Base-by-base conservation (phyloP, 2,888 invertebrate genomes). In the Cybosia mesomella region DNA sequence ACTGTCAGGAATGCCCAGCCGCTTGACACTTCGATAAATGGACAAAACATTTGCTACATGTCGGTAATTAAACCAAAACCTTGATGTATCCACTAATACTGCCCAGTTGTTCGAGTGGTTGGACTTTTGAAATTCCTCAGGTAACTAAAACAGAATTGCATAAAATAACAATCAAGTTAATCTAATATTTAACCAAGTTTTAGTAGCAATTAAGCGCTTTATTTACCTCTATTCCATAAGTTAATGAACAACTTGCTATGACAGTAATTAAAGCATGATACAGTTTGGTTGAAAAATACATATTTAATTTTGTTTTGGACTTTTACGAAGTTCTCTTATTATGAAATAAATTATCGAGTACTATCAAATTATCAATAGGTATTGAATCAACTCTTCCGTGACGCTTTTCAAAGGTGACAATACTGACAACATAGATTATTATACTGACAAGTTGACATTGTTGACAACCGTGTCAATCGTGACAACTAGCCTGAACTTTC, bases 51-150 rank as follows among this genome's bases (percentile, higher is more conserved):
- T 99, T 5, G 99, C 99, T 39, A 99, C 99, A 96, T 99, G 99
- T 9, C 99, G 96, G 91, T 99, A 99, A 91, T 99, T 99, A 89
- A 99, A 99, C 99, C 99, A 99, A 92, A 99, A 99, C 68, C 99
- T 95, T 0, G 99, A 99, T 0, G 99, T 99, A 90, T 99, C 99
- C 0, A 99, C 99, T 66, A 99, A 92, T 18, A 99, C 99, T 0
- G 99, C 99, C 99, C 99, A 99, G 91, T 99, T 99, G 89, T 99
- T 99, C 0, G 99, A 99, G 88, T 99, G 99, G 36, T 96, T 96
- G 0, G 96, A 96, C 86, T 96, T 96, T 60, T 92, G 92, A 77
- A 96, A 96, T 66, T 92, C 83, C 73, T 96, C 94, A 49, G 96
- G 95, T 77, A 96, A 92, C 95, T 95, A 75, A 72, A 77, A 87